A percentile compares a stretch with the other conserved stretches of the same genome.
Conservation (phyloP, 1,140 invertebrate genomes). For the Melipona quadrifasciata region DNA sequence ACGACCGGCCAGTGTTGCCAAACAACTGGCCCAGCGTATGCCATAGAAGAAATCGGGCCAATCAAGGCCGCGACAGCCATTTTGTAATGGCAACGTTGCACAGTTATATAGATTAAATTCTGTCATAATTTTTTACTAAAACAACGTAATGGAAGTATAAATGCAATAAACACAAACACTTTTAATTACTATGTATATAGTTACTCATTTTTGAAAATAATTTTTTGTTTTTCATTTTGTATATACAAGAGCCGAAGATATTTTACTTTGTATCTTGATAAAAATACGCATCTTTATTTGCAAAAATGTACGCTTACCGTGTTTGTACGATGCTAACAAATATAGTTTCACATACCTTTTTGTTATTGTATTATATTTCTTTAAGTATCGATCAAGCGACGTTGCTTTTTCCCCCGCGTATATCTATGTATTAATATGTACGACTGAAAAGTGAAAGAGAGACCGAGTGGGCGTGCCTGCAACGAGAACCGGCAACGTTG, state of each 20-base stretch:
- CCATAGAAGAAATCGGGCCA: constrained; percentile 47
- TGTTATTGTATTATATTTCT: constrained; percentile 57
- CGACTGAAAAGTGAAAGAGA: constrained; percentile 61
- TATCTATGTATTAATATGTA: constrained; percentile 59
- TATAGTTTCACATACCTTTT: constrained; percentile 42
- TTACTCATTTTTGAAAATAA: background rate
- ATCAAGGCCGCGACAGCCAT: constrained; percentile 58
- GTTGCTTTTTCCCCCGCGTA: constrained; percentile 53
- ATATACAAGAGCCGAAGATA: background rate
- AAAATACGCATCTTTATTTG: background rate
- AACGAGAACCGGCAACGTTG: constrained; percentile 76
- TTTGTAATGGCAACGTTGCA: constrained; percentile 66
- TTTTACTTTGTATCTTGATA: background rate
- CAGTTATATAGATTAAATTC: background rate
- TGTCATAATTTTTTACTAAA: background rate
- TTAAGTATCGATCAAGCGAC: constrained; percentile 69
- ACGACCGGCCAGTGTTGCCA: constrained; percentile 72
- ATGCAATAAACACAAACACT: background rate
- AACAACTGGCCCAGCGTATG: constrained; percentile 64
- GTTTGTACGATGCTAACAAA: constrained; percentile 18
- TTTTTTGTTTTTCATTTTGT: background rate
- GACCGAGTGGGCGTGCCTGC: constrained; percentile 75
- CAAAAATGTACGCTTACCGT: background rate
- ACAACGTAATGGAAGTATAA: background rate
- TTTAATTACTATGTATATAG: background rate